phyloP scores from a whole-genome alignment of 2,888 invertebrate genomes.

The Athalia rosae region DNA sequence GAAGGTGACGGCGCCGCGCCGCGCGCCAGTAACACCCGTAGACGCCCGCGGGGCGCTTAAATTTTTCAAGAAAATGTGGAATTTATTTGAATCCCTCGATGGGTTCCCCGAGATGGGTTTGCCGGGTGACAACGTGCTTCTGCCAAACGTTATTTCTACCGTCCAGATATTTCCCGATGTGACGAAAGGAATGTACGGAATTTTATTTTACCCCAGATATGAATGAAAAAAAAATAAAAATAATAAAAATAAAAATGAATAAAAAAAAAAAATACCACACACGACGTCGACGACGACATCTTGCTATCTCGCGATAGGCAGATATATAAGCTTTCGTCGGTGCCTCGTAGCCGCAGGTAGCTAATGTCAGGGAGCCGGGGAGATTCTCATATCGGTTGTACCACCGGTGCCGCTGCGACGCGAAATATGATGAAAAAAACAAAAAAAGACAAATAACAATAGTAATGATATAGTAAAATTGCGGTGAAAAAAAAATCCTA shows the following conservation, averaged over 20 bases:
- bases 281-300: not conserved
- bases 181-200: slow-evolving; percentile 38
- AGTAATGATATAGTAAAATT: not conserved
- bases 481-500: not conserved
- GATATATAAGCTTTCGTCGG: not conserved
- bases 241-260: not conserved
- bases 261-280: not conserved
- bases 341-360: slow-evolving; percentile 34
- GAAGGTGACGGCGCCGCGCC: slow-evolving; percentile 51
- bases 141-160: slow-evolving; percentile 41
- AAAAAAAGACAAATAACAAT: not conserved
- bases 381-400: slow-evolving; percentile 28
- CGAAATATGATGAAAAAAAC: slow-evolving; percentile 1
- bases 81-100: slow-evolving; percentile 63
- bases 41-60: slow-evolving; percentile 54
- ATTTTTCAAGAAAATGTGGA: slow-evolving; percentile 60
- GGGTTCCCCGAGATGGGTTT: slow-evolving; percentile 17
- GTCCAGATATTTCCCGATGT: slow-evolving; percentile 39
- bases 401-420: not conserved
- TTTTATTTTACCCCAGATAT: slow-evolving; percentile 36
- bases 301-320: slow-evolving; percentile 6
- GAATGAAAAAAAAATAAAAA: not conserved
- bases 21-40: too few relatives aligned
- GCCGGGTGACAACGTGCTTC: slow-evolving; percentile 29
- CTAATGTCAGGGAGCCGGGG: slow-evolving; percentile 14